phyloP scores from a whole-genome alignment of 2,113 vertebrate genomes.

The Oryzias javanicus region DNA sequence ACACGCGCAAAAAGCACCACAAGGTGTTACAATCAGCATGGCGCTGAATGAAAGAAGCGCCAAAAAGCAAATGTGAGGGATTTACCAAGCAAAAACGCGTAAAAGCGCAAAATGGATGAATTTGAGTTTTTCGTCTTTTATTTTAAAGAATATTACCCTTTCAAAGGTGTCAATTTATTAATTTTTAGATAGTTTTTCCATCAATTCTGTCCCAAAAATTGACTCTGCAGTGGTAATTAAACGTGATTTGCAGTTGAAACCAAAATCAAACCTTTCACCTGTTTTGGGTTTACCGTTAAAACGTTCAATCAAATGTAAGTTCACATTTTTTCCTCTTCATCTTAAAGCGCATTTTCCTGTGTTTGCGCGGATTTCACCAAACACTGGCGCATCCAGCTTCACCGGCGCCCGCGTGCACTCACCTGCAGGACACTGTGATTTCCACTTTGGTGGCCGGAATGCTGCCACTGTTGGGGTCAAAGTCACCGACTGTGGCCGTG shows the following conservation, averaged over 20 bases:
- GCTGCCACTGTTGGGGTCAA: conserved; percentile 84
- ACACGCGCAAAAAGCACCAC: conserved; percentile 18
- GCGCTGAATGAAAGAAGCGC: background rate
- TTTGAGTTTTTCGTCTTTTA: background rate
- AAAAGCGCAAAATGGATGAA: conserved; percentile 21
- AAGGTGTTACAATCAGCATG: background rate
- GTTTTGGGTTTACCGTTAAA: background rate
- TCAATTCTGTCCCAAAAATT: too few relatives aligned
- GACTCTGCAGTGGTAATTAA: too few relatives aligned
- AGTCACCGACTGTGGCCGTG: conserved; percentile 84
- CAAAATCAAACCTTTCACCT: too few relatives aligned
- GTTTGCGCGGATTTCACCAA: conserved; percentile 12
- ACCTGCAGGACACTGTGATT: conserved; percentile 95
- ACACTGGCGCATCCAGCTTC: conserved; percentile 15
- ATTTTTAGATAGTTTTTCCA: background rate
- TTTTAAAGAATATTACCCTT: too few relatives aligned
- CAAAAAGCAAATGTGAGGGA: background rate
- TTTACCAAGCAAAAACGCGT: background rate
- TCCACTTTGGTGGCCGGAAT: conserved; percentile 96
- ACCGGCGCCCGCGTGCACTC: conserved; percentile 21
- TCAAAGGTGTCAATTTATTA: too few relatives aligned
- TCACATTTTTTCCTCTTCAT: background rate
- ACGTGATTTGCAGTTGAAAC: too few relatives aligned
- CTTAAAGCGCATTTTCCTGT: background rate
- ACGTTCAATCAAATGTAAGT: background rate